Evolutionary conservation across 1,140 invertebrate species (phyloP).

Genomic region (Muscidifurax raptorellus): DNA sequence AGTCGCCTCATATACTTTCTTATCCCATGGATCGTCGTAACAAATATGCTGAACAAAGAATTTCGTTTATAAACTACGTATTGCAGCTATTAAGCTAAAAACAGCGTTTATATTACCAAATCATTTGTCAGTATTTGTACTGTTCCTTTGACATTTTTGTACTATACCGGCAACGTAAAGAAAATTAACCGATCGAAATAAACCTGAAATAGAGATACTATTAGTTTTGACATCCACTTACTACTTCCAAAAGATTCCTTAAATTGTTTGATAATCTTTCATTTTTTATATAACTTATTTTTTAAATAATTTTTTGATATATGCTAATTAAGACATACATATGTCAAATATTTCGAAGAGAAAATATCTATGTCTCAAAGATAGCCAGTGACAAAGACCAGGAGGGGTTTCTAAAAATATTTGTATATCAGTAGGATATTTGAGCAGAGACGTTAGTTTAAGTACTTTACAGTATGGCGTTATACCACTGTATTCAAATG

Average conservation of each 20-base stretch:
- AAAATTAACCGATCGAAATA: neutral
- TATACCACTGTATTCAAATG: too few relatives aligned
- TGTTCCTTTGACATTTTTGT: conserved; percentile 4
- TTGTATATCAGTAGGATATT: too few relatives aligned
- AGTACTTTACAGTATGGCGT: too few relatives aligned
- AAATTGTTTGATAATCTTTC: conserved; percentile 56
- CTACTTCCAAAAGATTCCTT: conserved; percentile 48
- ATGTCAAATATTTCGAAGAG: too few relatives aligned
- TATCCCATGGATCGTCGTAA: conserved; percentile 59
- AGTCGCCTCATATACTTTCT: conserved; percentile 52
- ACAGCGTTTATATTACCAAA: neutral
- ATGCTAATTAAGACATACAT: too few relatives aligned
- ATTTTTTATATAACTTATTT: conserved; percentile 46
- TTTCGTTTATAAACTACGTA: neutral
- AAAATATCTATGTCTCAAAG: too few relatives aligned
- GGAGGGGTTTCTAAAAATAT: too few relatives aligned
- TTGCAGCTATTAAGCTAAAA: neutral
- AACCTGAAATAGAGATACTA: conserved; percentile 28
- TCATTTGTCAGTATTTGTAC: neutral
- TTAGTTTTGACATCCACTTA: conserved; percentile 40
- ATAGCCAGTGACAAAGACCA: too few relatives aligned
- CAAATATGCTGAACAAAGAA: conserved; percentile 62
- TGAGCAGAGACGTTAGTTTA: too few relatives aligned
- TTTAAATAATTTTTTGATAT: too few relatives aligned
- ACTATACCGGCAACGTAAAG: neutral